Conservation (phyloP, 2,888 invertebrate species). For the Caenorhabditis plicata region DNA sequence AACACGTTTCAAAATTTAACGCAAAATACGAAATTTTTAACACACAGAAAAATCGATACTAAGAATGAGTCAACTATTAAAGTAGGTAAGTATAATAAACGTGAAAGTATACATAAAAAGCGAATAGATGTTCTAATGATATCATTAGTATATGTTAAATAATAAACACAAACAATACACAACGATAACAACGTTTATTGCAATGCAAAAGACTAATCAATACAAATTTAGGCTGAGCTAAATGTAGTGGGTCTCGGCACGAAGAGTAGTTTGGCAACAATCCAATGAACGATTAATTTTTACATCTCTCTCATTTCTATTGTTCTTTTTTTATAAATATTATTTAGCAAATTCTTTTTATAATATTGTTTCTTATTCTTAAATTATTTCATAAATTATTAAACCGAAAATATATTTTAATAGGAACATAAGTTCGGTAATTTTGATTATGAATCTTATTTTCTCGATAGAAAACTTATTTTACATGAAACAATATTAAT, state of each 20-base stretch:
- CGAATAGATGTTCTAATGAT: too few relatives aligned
- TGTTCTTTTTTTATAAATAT: constrained; percentile 18
- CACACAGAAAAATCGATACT: neutral
- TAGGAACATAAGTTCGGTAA: too few relatives aligned
- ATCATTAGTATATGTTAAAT: constrained; percentile 2
- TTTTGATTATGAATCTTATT: too few relatives aligned
- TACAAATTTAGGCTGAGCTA: constrained; percentile 34
- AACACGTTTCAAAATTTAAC: neutral
- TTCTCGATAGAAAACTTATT: too few relatives aligned
- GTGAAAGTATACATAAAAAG: too few relatives aligned
- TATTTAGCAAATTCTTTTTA: neutral
- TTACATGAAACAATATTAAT: too few relatives aligned
- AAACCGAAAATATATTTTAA: too few relatives aligned
- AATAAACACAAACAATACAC: constrained; percentile 6
- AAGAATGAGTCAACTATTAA: neutral
- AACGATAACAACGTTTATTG: neutral
- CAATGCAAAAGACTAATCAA: neutral
- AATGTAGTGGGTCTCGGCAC: constrained; percentile 24
- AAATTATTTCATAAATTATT: too few relatives aligned
- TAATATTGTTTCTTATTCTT: too few relatives aligned
- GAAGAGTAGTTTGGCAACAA: constrained; percentile 15
- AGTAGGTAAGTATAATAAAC: constrained; percentile 1
- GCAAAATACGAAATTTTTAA: neutral
- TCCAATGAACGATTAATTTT: constrained; percentile 26
- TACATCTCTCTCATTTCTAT: constrained; percentile 13